Evolutionary conservation across 2,888 invertebrate genomes (phyloP), one percentile per base, ranked within the genome.

Genomic region (Drosophila pegasa): DNA sequence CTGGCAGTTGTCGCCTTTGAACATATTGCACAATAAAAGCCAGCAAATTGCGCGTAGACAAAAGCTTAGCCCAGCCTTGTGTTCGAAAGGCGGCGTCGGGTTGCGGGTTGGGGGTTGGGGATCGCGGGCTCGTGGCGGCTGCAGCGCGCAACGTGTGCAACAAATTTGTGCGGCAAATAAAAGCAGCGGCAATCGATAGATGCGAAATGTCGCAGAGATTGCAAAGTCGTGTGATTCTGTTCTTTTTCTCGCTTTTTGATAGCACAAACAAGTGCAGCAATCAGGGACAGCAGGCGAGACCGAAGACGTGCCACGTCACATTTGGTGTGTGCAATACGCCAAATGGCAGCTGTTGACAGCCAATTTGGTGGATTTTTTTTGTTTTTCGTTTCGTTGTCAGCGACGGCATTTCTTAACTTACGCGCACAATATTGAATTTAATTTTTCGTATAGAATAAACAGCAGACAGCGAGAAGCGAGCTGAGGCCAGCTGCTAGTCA

Each of bases 341-440:
- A 45, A 61, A 62, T 72, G 72, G 48, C 67, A 72, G 67, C 74
- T 85, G 72, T 79, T 81, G 82, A 78, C 82, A 81, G 69, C 67
- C 85, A 80, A 75, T 75, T 75, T 75, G 57, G 47, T 40, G 58
- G 67, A 60, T 67, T 84, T 74, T 64, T 61, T 71, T 25, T 25
- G 3, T 25, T 25, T 25, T 25, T 25, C 5, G 3, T 25, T 25
- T 3, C 3, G 3, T 27, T 43, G 20, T 27, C 14, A 38, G 27
- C 9, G 51, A 16, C 62, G 37, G 72, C 68, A 59, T 52, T 73
- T 63, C 55, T 68, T 41, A 52, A 38, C 59, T 56, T 68, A 73
- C 68, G 57, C 73, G 60, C 33, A n/a, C 51, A 50, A 45, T 54
- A 74, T 63, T 73, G 62, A 68, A 73, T 73, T 68, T 60, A 74